Conservation (phyloP, 2,888 invertebrate species). For the Tetrapedia diversipes region DNA sequence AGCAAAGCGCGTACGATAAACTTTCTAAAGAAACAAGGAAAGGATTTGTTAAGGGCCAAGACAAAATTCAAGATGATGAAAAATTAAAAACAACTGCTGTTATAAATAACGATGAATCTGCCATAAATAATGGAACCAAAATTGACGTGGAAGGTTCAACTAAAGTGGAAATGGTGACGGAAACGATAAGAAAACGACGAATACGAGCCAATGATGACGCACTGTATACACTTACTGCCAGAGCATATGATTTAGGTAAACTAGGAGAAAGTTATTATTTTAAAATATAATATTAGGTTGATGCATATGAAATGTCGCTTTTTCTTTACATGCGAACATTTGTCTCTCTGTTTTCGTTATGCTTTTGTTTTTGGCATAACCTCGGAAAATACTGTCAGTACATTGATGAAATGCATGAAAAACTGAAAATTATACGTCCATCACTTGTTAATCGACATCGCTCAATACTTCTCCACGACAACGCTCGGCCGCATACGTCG, state of each 20-base stretch:
- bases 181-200: constrained; percentile 73
- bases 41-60: constrained; percentile 46
- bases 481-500: too few relatives aligned
- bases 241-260: constrained; percentile 91
- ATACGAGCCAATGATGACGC: constrained; percentile 84
- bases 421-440: too few relatives aligned
- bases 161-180: neutral
- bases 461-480: too few relatives aligned
- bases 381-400: too few relatives aligned
- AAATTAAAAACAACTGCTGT: neutral
- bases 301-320: too few relatives aligned
- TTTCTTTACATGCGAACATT: too few relatives aligned
- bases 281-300: neutral
- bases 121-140: neutral
- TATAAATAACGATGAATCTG: neutral
- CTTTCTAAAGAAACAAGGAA: constrained; percentile 62
- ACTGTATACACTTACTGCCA: constrained; percentile 88
- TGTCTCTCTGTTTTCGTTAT: too few relatives aligned
- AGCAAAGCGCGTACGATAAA: constrained; percentile 71
- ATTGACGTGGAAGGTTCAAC: neutral
- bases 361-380: too few relatives aligned
- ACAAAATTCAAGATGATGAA: neutral
- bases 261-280: neutral
- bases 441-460: too few relatives aligned
- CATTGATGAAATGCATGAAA: too few relatives aligned